Conservation (phyloP, 2,113 vertebrate genomes). For the Paramormyrops kingsleyae region DNA sequence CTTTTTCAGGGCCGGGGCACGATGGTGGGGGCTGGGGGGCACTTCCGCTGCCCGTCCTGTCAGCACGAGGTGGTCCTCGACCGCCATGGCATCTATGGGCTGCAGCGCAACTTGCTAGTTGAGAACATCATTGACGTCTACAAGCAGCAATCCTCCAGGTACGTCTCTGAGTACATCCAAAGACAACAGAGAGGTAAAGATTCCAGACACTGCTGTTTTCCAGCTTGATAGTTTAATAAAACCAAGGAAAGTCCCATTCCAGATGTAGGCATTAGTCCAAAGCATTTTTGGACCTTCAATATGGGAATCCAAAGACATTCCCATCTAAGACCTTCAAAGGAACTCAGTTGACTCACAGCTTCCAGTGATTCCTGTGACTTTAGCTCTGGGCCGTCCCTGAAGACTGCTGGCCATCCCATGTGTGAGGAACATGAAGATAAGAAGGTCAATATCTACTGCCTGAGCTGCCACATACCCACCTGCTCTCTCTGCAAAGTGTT, state of each 20-base stretch:
- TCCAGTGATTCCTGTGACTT: neutral
- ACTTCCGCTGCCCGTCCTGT: conserved; percentile 57
- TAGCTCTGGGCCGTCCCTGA: conserved; percentile 37
- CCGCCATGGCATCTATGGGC: conserved; percentile 67
- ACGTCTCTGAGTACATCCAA: conserved; percentile 2
- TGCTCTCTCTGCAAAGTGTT: conserved; percentile 75
- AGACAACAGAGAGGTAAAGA: neutral
- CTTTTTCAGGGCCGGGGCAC: conserved; percentile 63
- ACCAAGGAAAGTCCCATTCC: neutral
- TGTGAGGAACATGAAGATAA: conserved; percentile 66
- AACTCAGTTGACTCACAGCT: neutral
- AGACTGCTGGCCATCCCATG: conserved; percentile 32
- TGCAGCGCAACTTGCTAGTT: conserved; percentile 67
- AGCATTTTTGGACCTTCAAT: neutral
- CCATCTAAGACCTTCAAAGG: neutral
- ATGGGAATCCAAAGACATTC: neutral
- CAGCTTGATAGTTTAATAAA: neutral
- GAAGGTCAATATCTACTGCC: conserved; percentile 71
- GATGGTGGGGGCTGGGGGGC: conserved; percentile 47
- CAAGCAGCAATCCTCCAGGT: conserved; percentile 59
- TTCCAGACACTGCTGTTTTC: neutral
- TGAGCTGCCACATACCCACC: conserved; percentile 60
- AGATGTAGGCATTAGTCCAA: neutral
- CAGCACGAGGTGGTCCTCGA: conserved; percentile 66
- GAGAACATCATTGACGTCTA: conserved; percentile 72